Base-by-base conservation (phyloP, 2,888 invertebrate genomes). In the Operophtera brumata region DNA sequence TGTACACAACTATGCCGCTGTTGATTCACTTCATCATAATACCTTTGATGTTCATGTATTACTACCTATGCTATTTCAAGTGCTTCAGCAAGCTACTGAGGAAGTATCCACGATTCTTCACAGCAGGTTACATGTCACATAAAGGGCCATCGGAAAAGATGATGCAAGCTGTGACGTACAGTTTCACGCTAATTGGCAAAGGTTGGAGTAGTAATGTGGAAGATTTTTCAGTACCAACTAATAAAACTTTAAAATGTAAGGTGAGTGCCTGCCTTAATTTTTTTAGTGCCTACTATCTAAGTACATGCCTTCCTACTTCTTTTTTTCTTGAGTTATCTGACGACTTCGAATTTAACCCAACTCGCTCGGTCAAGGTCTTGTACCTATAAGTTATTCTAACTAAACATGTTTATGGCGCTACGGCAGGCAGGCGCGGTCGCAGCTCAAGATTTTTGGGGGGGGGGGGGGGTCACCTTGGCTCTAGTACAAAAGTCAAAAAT, bases 121-220 rank as follows among this genome's bases (percentile, higher is more conserved):
- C 82, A 0, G 20, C 69, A 0, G 82, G 84, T 0, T 78, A 77
- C 20, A 71, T 77, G 44, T 76, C 78, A 0, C 72, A 76, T 54
- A 70, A 70, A 57, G 84, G 83, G 0, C 83, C 84, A 3, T 62
- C 76, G 1, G 68, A 75, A 47, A 58, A 71, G 55, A 75, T 65
- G 57, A 72, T 73, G 55, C 58, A 69, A 10, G 69, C 66, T 1
- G 73, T 69, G 0, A 78, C 72, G 54, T 83, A 67, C 39, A 70
- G 61, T 25, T 76, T 75, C 47, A 67, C 67, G 1, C 68, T 80
- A n/a, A 69, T 60, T 14, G 82, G 80, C 2, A 79, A 64, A 50
- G 81, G 81, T 10, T 71, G 72, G 69, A 69, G 72, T 8, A 47
- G 59, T 1, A 65, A 50, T 39, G 62, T 35, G 0, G 61, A 67